Evolutionary conservation across 2,797 vertebrate genomes (phyloP).

Genomic region (Pogoniulus pusillus): DNA sequence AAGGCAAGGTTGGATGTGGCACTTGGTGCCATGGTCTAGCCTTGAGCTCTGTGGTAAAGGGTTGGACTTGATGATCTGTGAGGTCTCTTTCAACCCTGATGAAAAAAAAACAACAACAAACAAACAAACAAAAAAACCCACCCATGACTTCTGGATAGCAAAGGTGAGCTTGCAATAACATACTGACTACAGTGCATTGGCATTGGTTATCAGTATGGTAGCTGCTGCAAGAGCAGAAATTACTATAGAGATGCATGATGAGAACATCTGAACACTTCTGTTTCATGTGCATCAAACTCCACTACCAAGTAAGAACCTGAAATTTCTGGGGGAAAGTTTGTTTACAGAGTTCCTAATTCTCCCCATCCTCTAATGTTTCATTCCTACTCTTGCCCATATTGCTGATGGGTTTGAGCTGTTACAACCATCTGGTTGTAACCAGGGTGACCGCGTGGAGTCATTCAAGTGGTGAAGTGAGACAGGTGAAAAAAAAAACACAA

Average conservation of each 20-base stretch:
- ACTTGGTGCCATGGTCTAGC: too few relatives aligned
- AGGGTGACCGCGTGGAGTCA: not conserved
- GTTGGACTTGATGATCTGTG: too few relatives aligned
- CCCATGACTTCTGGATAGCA: too few relatives aligned
- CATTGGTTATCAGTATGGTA: not conserved
- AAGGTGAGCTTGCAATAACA: not conserved
- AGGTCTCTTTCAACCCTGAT: too few relatives aligned
- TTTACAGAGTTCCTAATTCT: not conserved
- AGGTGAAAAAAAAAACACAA: not conserved
- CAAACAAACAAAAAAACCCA: too few relatives aligned
- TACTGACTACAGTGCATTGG: not conserved
- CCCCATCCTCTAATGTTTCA: not conserved
- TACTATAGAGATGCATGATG: not conserved
- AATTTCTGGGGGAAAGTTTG: not conserved
- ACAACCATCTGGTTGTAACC: not conserved
- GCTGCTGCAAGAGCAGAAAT: not conserved
- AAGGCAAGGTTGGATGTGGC: too few relatives aligned
- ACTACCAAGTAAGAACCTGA: not conserved
- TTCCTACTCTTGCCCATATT: not conserved
- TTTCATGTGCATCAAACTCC: not conserved
- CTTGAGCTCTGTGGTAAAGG: too few relatives aligned
- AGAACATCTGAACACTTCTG: not conserved
- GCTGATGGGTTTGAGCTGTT: not conserved
- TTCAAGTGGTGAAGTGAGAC: not conserved
- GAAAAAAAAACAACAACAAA: too few relatives aligned